A percentile compares a stretch with the other conserved stretches of the same genome.
Evolutionary conservation across 2,888 invertebrate genomes (phyloP).

Genomic region (Lissocephala sabroskyi): DNA sequence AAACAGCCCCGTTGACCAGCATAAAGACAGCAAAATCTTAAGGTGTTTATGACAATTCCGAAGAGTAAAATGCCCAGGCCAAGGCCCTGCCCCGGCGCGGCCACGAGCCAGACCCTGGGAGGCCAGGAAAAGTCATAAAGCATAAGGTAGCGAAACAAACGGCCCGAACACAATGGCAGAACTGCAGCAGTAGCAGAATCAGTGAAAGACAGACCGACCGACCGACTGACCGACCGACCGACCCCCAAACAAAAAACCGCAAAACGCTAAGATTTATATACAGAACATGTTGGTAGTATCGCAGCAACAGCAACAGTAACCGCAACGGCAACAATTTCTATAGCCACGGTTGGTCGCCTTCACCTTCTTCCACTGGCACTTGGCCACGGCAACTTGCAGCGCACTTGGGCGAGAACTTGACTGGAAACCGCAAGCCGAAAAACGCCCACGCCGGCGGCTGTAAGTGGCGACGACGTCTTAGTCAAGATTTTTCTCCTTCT

Average conservation of each 20-base stretch:
- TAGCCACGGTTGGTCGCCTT: constrained; percentile 25
- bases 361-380: constrained; percentile 24
- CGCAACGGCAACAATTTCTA: constrained; percentile 18
- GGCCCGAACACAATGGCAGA: not conserved
- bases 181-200: not conserved
- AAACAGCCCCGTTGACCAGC: too few relatives aligned
- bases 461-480: constrained; percentile 3
- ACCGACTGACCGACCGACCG: too few relatives aligned
- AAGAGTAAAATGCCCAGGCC: too few relatives aligned
- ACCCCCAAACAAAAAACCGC: too few relatives aligned
- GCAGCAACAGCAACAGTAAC: too few relatives aligned
- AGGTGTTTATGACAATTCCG: too few relatives aligned
- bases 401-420: constrained; percentile 21
- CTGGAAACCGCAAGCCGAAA: constrained; percentile 4
- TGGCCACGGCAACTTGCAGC: constrained; percentile 12
- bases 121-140: constrained; percentile 2
- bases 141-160: not conserved
- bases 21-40: not conserved
- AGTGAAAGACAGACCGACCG: too few relatives aligned
- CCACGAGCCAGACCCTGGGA: too few relatives aligned
- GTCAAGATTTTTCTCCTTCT: too few relatives aligned
- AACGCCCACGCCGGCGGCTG: not conserved
- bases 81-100: too few relatives aligned
- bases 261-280: constrained; percentile 2
- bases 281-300: constrained; percentile 3